Evolutionary conservation across 2,888 invertebrate genomes (phyloP).

Genomic region (Strigamia maritima): DNA sequence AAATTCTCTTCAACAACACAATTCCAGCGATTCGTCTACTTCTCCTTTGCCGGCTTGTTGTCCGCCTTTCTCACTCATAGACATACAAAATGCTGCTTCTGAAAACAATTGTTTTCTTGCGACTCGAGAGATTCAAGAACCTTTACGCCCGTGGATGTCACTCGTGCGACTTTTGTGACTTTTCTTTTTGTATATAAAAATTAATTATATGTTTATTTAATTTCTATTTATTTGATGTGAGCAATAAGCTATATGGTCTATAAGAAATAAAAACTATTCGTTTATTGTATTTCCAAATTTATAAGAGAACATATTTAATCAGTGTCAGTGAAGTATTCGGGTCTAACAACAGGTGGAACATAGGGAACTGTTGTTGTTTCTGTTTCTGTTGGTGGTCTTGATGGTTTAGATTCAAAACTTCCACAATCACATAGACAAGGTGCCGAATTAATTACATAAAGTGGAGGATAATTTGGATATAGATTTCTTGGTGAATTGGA

Average conservation of each 20-base stretch:
- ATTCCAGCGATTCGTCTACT: not conserved
- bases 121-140: constrained; percentile 6
- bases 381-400: not conserved
- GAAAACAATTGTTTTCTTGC: not conserved
- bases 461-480: not conserved
- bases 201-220: not conserved
- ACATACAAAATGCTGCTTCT: not conserved
- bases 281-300: not conserved
- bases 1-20: not conserved
- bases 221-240: constrained; percentile 9
- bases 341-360: not conserved
- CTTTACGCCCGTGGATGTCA: constrained; percentile 34
- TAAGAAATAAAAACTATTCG: not conserved
- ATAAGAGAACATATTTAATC: not conserved
- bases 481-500: not conserved
- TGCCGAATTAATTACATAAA: not conserved
- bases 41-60: constrained; percentile 25
- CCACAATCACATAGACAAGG: not conserved
- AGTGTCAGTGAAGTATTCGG: not conserved
- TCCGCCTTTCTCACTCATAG: constrained; percentile 22
- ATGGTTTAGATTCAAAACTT: not conserved
- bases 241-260: not conserved
- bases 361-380: not conserved
- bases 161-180: constrained; percentile 19
- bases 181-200: not conserved